Evolutionary conservation across 1,140 invertebrate species (phyloP).

Genomic region (Akabosia matsudoensis): DNA sequence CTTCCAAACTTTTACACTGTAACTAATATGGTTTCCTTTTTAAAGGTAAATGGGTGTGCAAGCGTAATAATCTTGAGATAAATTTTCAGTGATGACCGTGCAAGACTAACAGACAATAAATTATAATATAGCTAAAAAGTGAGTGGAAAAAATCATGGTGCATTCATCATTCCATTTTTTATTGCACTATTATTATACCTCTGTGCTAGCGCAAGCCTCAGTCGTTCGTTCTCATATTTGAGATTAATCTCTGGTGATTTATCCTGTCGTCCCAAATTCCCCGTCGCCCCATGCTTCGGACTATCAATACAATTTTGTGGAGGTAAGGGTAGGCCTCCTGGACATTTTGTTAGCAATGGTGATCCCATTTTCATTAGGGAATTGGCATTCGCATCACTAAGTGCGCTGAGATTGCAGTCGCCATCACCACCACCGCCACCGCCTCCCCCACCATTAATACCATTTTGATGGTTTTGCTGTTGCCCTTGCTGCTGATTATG

Average conservation of each 20-base stretch:
- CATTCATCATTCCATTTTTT: not conserved
- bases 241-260: constrained; percentile 75
- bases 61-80: too few relatives aligned
- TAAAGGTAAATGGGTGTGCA: too few relatives aligned
- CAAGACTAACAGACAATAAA: not conserved
- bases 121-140: not conserved
- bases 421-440: not conserved
- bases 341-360: constrained; percentile 26
- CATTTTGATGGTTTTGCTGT: not conserved
- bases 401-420: not conserved
- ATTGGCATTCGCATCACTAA: constrained; percentile 26
- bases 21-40: too few relatives aligned
- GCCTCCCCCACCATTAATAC: constrained; percentile 3
- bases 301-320: constrained; percentile 33
- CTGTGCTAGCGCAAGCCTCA: constrained; percentile 91
- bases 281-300: constrained; percentile 54
- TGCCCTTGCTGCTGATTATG: constrained; percentile 24
- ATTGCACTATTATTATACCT: constrained; percentile 60
- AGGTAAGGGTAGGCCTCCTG: not conserved
- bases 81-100: not conserved
- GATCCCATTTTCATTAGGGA: constrained; percentile 24
- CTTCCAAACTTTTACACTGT: too few relatives aligned
- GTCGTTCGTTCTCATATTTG: constrained; percentile 93
- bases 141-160: not conserved
- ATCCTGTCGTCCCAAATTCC: constrained; percentile 56